A percentile compares a stretch with the other conserved stretches of the same genome.
These are phyloP conservation scores for Archaeoteleia sp. DNA, from an alignment of 2,888 invertebrate genomes.

Conservation along the genomic window DNA sequence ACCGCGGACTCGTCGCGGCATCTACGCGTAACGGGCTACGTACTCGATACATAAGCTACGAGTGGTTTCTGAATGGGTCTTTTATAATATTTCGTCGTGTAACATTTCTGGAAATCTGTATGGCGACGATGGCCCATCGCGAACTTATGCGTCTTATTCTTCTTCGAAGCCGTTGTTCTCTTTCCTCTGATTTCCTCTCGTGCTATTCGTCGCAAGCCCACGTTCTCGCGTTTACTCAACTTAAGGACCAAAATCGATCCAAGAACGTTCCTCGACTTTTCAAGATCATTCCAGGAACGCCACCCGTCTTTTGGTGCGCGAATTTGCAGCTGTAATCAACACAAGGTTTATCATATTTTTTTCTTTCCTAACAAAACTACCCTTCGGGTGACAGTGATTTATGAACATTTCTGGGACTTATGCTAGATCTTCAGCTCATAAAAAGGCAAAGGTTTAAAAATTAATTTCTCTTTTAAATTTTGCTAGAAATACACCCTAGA, in stretches of 20 bases:
- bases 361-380: not conserved
- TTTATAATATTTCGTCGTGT: conserved; percentile 29
- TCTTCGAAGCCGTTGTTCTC: conserved; percentile 30
- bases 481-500: too few species aligned
- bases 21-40: conserved; percentile 43
- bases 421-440: too few species aligned
- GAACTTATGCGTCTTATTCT: conserved; percentile 53
- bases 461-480: too few species aligned
- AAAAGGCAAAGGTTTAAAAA: too few species aligned
- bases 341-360: not conserved
- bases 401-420: not conserved
- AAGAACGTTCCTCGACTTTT: conserved; percentile 30
- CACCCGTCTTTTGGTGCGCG: conserved; percentile 41
- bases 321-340: conserved; percentile 31
- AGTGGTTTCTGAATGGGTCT: conserved; percentile 33
- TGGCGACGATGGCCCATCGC: conserved; percentile 43
- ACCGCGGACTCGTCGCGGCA: conserved; percentile 28
- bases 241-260: conserved; percentile 15
- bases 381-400: not conserved
- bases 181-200: conserved; percentile 4
- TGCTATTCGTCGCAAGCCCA: conserved; percentile 3
- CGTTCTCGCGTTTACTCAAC: conserved; percentile 5
- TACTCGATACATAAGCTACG: conserved; percentile 49
- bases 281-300: conserved; percentile 45
- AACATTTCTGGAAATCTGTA: conserved; percentile 45